phyloP scores from a whole-genome alignment of 2,888 invertebrate species.

The Drosophila mimetica region DNA sequence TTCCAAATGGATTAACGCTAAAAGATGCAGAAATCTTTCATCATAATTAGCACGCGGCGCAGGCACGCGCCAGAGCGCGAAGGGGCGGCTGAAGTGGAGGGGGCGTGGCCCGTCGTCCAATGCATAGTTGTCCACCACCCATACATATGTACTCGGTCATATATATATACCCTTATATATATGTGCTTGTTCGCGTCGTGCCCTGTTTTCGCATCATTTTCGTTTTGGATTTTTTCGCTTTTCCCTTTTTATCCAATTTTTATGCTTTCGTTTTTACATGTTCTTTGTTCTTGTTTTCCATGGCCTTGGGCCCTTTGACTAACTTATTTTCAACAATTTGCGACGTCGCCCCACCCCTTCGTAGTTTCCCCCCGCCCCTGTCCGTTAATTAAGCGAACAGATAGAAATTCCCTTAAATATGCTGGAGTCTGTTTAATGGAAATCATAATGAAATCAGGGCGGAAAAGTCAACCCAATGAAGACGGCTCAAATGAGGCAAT shows the following conservation, averaged over 20 bases:
- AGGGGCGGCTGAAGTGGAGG: conserved; percentile 1
- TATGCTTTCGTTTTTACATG: conserved; percentile 42
- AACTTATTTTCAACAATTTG: conserved; percentile 80
- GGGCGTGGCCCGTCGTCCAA: background rate
- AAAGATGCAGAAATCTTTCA: conserved; percentile 82
- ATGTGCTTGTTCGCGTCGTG: conserved; percentile 32
- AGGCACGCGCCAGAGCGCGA: conserved; percentile 55
- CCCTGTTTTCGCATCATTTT: conserved; percentile 47
- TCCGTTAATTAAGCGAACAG: conserved; percentile 72
- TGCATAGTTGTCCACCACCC: conserved; percentile 68
- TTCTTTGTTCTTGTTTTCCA: conserved; percentile 36
- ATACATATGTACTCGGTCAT: conserved; percentile 17
- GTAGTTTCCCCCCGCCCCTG: conserved; percentile 11
- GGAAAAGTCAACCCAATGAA: conserved; percentile 38
- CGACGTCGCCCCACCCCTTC: conserved; percentile 15
- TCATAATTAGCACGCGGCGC: conserved; percentile 80
- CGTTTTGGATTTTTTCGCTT: conserved; percentile 44
- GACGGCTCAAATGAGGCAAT: conserved; percentile 31
- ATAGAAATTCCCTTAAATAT: conserved; percentile 74
- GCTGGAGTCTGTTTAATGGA: conserved; percentile 58
- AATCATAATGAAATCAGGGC: conserved; percentile 66
- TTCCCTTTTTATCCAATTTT: conserved; percentile 48
- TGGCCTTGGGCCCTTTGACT: conserved; percentile 77
- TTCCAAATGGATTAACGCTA: conserved; percentile 83
- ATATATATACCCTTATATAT: conserved; percentile 11